A percentile compares a stretch with the other conserved stretches of the same genome.
phyloP scores from a whole-genome alignment of 2,113 vertebrate genomes.

The Enhydra lutris region DNA sequence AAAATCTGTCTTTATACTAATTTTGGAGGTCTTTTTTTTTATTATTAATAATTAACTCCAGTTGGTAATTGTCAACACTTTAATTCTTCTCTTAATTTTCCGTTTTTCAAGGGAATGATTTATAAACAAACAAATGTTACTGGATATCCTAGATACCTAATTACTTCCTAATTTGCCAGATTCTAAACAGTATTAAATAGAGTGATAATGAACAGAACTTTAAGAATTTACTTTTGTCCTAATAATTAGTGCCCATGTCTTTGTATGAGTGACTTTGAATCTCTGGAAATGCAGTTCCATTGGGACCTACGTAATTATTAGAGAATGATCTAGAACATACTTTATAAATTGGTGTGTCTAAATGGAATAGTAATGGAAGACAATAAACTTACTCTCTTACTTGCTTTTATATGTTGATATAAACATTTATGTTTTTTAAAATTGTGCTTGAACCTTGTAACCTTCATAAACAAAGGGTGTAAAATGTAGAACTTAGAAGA shows the following conservation, averaged over 20 bases:
- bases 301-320: neutral
- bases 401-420: slow-evolving; percentile 29
- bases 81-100: slow-evolving; percentile 11
- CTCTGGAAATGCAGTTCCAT: slow-evolving; percentile 11
- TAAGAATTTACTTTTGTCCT: slow-evolving; percentile 9
- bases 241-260: neutral
- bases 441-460: neutral
- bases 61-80: neutral
- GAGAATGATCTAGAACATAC: neutral
- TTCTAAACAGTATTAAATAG: slow-evolving; percentile 19
- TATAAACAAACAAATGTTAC: neutral
- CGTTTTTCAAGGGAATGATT: slow-evolving; percentile 42
- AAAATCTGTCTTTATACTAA: neutral
- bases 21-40: neutral
- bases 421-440: slow-evolving; percentile 18
- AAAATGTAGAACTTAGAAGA: slow-evolving; percentile 7
- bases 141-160: slow-evolving; percentile 1
- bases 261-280: slow-evolving; percentile 3
- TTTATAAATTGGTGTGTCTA: neutral
- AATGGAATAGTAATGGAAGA: neutral
- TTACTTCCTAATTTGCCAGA: slow-evolving; percentile 34
- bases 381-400: neutral
- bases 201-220: neutral
- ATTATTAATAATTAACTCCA: neutral
- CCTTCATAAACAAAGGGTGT: neutral